Base-by-base conservation (phyloP, 64 coral and sea anemone genomes). In the Actinia equina region DNA sequence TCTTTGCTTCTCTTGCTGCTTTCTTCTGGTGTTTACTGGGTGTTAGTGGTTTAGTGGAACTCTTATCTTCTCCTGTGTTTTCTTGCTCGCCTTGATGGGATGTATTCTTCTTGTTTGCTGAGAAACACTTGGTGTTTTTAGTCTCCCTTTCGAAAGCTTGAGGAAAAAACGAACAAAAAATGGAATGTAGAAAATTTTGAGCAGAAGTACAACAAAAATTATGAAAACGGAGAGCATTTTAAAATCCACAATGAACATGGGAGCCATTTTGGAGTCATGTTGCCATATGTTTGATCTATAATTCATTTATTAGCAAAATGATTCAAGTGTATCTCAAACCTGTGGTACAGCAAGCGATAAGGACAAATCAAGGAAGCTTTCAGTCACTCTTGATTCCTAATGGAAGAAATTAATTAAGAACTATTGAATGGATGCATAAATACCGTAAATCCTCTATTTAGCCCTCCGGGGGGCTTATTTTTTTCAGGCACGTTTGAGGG, bases 311-410 rank as follows among this genome's bases (percentile, higher is more conserved):
- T n/a, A n/a, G n/a, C n/a, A n/a, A n/a, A 37, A 37, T 37, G 30
- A 37, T 71, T 25, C 10, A 71, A 71, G 5, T 30, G 23, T 14
- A 41, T 3, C 42, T 74, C 69, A 51, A 17, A 86, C 85, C 62
- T 90, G 44, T 11, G 62, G 80, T 80, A 63, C 54, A 20, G 67
- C 63, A 41, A 94, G 55, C 8, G 93, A 83, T 55, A 94, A 84
- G 0, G 93, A 94, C 52, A 94, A 85, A 83, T 94, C 93, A 58
- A 91, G 64, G n/a, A 94, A 94, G 82, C 64, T 88, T 84, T 94
- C 93, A 18, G 71, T 90, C 2, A 94, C 86, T 53, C 76, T 94
- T n/a, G 89, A 94, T 54, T 90, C 86, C 93, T 94, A 49, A 12
- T 76, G 77, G 58, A 69, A 74, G 20, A 41, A 74, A 41, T 0